Evolutionary conservation across 2,113 vertebrate species (phyloP), one percentile per base, ranked within the genome.

Genomic region (Malurus cyaneus): DNA sequence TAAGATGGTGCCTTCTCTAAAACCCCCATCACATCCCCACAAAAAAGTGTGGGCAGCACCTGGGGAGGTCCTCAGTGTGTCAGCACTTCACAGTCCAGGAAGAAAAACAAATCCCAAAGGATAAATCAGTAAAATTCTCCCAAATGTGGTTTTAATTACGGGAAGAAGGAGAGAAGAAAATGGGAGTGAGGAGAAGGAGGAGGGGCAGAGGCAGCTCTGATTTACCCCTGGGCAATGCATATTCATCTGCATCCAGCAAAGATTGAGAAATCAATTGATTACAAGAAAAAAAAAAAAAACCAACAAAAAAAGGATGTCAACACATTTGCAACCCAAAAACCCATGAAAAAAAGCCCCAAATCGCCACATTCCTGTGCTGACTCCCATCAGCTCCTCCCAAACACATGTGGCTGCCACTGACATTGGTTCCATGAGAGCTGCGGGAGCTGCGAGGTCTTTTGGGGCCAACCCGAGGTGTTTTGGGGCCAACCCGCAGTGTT

Each of bases 341-440:
- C 14, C 36, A 20, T 4, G 39, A 4, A 28, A 67, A 53, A 79
- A 53, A 53, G 21, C 6, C 12, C 31, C 14, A 81, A 18, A 9
- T 6, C 26, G 44, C 39, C 42, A 18, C 60, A 57, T 82, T 78
- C 56, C 46, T 31, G 31, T 72, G 32, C 32, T 5, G 56, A 61
- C 3, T 12, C 26, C 50, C 56, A 23, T 16, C 78, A 49, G 54
- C 61, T 88, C 86, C 81, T 80, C 77, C 66, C 50, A 47, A 34
- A 54, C 50, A 36, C 70, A 11, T 0, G 1, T 32, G 53, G 53
- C 52, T 2, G 0, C 44, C 16, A 65, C 32, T n/a, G 70, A 19
- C 34, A 9, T 3, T 4, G 11, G 39, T 23, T 62, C 77, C n/a
- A 14, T 3, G 41, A 25, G 42, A 70, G 34, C 60, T 1, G 0